Evolutionary conservation across 2,113 vertebrate species (phyloP).

Genomic region (Crotalus tigris): DNA sequence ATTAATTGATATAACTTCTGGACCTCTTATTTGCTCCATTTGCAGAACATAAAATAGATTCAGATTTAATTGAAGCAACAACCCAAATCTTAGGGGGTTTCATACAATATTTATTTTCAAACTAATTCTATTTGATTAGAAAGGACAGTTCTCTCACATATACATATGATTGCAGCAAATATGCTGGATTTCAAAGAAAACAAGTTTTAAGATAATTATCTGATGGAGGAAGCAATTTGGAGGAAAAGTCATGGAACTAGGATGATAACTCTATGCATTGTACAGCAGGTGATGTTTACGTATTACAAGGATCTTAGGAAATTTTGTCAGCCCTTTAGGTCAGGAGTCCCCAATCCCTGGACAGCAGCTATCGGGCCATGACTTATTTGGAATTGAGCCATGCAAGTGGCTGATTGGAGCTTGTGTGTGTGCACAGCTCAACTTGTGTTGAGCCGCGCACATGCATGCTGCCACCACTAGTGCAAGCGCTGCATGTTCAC

Average conservation of each 20-base stretch:
- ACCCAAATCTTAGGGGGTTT: background rate
- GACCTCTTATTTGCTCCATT: background rate
- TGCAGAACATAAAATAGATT: background rate
- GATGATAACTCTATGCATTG: background rate
- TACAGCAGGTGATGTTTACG: background rate
- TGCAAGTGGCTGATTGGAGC: background rate
- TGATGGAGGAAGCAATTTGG: background rate
- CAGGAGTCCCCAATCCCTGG: background rate
- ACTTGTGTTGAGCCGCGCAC: background rate
- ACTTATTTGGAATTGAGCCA: background rate
- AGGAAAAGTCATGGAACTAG: background rate
- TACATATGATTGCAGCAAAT: background rate
- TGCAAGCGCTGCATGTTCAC: background rate
- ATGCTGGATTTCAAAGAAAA: background rate
- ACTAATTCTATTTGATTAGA: background rate
- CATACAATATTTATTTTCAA: background rate
- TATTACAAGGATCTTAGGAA: background rate
- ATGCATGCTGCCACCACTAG: rapidly evolving
- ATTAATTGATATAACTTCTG: background rate
- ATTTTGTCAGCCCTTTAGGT: background rate
- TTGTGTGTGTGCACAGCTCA: background rate
- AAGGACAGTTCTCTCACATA: background rate
- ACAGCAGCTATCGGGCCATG: no score
- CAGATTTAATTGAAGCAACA: rapidly evolving
- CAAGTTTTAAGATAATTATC: background rate